These are phyloP conservation scores for Chromoteleia sp. DNA, from an alignment of 2,888 invertebrate genomes.

Conservation along the genomic window DNA sequence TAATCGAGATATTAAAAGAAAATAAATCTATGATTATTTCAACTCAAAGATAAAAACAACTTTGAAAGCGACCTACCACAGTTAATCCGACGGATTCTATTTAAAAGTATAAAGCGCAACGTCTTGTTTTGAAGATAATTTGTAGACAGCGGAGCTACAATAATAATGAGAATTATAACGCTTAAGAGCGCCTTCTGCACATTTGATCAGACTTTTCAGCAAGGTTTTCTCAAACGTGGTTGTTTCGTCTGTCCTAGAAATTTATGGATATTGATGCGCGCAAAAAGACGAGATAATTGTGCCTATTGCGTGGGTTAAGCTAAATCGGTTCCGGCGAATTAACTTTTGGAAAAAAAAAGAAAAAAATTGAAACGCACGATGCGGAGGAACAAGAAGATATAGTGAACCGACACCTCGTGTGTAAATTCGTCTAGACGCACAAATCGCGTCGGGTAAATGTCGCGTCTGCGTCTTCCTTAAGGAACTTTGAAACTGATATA, in stretches of 20 bases:
- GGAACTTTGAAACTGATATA: constrained; percentile 6
- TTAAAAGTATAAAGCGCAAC: constrained; percentile 26
- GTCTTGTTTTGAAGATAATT: constrained; percentile 42
- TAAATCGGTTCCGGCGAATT: constrained; percentile 81
- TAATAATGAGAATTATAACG: constrained; percentile 24
- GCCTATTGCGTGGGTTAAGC: constrained; percentile 79
- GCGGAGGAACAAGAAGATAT: constrained; percentile 44
- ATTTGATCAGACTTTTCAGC: constrained; percentile 45
- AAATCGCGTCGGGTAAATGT: constrained; percentile 74
- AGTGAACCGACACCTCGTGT: constrained; percentile 60
- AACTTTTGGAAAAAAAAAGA: constrained; percentile 73
- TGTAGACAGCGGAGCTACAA: constrained; percentile 17
- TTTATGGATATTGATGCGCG: constrained; percentile 77
- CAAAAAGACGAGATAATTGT: constrained; percentile 74
- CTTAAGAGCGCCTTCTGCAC: constrained; percentile 14
- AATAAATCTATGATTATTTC: constrained; percentile 8
- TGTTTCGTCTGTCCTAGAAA: constrained; percentile 79
- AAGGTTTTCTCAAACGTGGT: constrained; percentile 58
- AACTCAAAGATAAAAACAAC: constrained; percentile 7
- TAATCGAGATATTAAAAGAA: background rate
- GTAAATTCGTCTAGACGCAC: constrained; percentile 80
- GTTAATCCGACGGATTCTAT: constrained; percentile 15
- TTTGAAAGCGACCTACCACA: constrained; percentile 32
- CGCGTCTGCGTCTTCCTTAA: constrained; percentile 18
- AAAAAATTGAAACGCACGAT: constrained; percentile 31